These are phyloP conservation scores for Seira musarum DNA, from an alignment of 2,888 invertebrate species.

Conservation along the genomic window DNA sequence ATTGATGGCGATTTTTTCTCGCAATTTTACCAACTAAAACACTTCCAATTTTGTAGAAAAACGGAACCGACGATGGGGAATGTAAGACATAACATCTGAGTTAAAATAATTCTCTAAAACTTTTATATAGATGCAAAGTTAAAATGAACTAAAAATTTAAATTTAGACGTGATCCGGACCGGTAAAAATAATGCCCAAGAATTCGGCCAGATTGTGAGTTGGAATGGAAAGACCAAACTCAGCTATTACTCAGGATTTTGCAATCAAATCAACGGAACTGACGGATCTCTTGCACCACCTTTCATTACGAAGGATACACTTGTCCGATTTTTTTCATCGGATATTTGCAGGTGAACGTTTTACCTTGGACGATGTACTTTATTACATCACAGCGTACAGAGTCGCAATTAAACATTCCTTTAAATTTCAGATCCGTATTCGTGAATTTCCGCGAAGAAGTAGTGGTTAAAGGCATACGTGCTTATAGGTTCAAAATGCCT, in stretches of 20 bases:
- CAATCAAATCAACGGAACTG: conserved; percentile 68
- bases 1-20: no score
- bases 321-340: conserved; percentile 67
- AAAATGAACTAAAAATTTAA: no score
- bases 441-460: conserved; percentile 61
- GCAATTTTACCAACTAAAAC: no score
- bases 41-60: conserved; percentile 67
- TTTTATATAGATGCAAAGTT: no score
- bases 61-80: conserved; percentile 69
- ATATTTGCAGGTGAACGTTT: conserved; percentile 65
- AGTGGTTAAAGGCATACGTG: conserved; percentile 60
- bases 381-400: no score
- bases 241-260: conserved; percentile 66
- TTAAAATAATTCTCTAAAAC: no score
- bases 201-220: conserved; percentile 68
- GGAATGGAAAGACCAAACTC: conserved; percentile 69
- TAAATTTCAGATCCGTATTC: conserved; percentile 63
- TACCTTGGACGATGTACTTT: no score
- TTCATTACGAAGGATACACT: conserved; percentile 66
- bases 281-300: conserved; percentile 66
- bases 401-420: no score
- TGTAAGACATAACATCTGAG: no score
- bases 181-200: conserved; percentile 66
- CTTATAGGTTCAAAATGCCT: conserved; percentile 67
- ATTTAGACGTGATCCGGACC: conserved; percentile 65